These are phyloP conservation scores for Mugil cephalus DNA, from an alignment of 2,113 vertebrate species.

Conservation along the genomic window DNA sequence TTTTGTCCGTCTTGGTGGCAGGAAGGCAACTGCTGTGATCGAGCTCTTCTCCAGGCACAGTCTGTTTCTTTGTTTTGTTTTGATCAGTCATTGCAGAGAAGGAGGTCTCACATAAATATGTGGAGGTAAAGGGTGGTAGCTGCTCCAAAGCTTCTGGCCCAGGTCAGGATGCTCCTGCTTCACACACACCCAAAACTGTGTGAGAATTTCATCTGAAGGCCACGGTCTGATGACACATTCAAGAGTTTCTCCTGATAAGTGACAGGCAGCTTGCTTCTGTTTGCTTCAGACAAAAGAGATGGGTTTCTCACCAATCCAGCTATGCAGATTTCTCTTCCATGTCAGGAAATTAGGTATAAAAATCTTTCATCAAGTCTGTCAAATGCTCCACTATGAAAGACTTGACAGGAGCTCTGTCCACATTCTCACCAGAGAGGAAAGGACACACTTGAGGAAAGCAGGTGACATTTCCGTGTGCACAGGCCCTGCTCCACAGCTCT, in stretches of 20 bases:
- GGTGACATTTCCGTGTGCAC: background rate
- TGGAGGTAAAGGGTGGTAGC: background rate
- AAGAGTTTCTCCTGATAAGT: conserved; percentile 3
- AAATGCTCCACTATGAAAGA: too few species aligned
- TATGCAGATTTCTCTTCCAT: background rate
- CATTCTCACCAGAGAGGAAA: background rate
- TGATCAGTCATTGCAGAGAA: background rate
- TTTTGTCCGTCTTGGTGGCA: background rate
- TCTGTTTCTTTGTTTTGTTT: background rate
- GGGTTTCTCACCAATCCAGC: background rate
- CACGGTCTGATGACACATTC: background rate
- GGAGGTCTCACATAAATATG: background rate
- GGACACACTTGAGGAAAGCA: background rate
- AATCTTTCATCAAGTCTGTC: background rate
- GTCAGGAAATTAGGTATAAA: background rate
- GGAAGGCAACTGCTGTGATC: background rate
- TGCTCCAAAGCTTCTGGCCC: background rate
- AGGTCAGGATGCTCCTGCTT: background rate
- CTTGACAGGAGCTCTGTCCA: background rate
- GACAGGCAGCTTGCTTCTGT: too few species aligned
- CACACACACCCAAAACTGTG: conserved; percentile 1
- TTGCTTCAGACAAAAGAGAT: too few species aligned
- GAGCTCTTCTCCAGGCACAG: background rate
- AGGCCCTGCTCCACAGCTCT: conserved; percentile 5
- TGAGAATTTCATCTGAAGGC: background rate